Base-by-base conservation (phyloP, 2,113 vertebrate species). In the Cyprinodon variegatus region DNA sequence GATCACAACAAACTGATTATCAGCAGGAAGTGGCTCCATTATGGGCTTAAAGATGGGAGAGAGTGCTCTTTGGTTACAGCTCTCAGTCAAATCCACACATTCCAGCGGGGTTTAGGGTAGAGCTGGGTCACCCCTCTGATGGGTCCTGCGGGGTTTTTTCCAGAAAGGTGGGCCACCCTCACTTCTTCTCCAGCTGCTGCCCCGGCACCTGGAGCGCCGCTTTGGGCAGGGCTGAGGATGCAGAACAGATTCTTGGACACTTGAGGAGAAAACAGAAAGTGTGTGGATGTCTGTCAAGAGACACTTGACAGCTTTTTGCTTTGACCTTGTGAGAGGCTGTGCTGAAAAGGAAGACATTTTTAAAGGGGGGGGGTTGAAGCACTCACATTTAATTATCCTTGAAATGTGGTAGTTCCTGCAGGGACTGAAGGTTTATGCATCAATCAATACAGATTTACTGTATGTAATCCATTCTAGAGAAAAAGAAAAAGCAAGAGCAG, bases 11-110 rank as follows among this genome's bases (percentile, higher is more conserved):
- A 82, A 85, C 81, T 78, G 88, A 89, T 88, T 83, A 90, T 82
- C 86, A 93, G 93, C 89, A 92, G 92, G 93, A 93, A 92, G 92
- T 89, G 88, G 67, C 83, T 91, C 92, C 93, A 93, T 94, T 93
- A 93, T 91, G 83, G 86, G 92, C 91, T 94, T 93, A 93, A 78
- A 82, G 81, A 83, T 76, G 65, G 79, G 70, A 82, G 83, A 86
- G 84, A 73, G 80, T 73, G 80, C 76, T 90, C 92, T 94, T 92
- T 86, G 84, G 91, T 94, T 94, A 87, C 93, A 86, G 80, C 83
- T 71, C 84, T 86, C 81, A 84, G 60, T 85, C 85, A 90, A 92
- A 93, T 91, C 90, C 85, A 86, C 74, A 77, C 91, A 93, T 94
- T 94, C 93, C 89, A 85, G 45, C 68, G 72, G 88, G 91, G 88